Evolutionary conservation across 2,888 invertebrate genomes (phyloP), one percentile per base, ranked within the genome.

Genomic region (Scaptomyza flava): DNA sequence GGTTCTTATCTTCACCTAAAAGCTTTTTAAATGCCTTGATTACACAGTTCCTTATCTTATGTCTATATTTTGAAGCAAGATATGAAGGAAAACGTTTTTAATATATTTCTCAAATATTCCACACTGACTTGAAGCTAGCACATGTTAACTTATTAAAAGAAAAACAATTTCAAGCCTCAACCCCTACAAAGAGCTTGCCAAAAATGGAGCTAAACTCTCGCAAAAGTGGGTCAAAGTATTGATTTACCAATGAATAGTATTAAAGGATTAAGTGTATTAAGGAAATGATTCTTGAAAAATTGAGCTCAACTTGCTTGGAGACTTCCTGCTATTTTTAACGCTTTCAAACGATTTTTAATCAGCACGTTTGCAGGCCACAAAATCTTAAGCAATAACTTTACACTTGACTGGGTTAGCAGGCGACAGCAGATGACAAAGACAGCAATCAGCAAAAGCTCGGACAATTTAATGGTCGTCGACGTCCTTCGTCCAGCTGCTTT

Each of bases 361-460:
- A 79, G 67, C 53, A 62, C 58, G 68, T 75, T 82, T 77, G 81
- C 85, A 86, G 85, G 81, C 85, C 79, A 83, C 72, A 86, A 81
- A 77, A 72, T 72, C 70, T 53, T 62, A 61, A 61, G 72, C 74
- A 69, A 81, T 81, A 71, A 79, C 67, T 85, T 86, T 41, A 75
- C 86, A 67, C 79, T 79, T 69, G 63, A 68, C 66, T 72, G 66
- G 68, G 53, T 57, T 64, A 64, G 60, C 64, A 60, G 73, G 63
- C 64, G 61, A 62, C 64, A 51, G 5, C 68, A 54, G 59, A 59
- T 68, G 67, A 72, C 62, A 72, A 51, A 46, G 59, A 54, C 48
- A 41, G 50, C 62, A 77, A 73, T 73, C 61, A 57, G 62, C 62
- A 60, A 56, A 65, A 61, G 67, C 72, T 59, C 41, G 68, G 66